phyloP scores from a whole-genome alignment of 2,888 invertebrate genomes.

The Melangyna quadrimaculata region DNA sequence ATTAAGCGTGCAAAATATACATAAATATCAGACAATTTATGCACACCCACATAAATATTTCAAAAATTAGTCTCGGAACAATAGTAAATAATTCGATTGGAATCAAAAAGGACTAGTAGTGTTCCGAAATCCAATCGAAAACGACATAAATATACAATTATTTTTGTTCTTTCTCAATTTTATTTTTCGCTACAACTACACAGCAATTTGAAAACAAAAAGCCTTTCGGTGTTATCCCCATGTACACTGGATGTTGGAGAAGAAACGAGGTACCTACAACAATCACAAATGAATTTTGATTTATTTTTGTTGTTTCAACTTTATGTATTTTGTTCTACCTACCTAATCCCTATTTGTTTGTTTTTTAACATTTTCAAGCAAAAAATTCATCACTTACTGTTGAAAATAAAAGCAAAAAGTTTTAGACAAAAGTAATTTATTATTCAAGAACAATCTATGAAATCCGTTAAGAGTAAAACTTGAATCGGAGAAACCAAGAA shows the following conservation, averaged over 20 bases:
- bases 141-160: neutral
- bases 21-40: too few relatives aligned
- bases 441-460: too few relatives aligned
- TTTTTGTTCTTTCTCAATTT: constrained; percentile 50
- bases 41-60: too few relatives aligned
- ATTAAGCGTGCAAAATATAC: too few relatives aligned
- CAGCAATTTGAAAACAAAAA: constrained; percentile 69
- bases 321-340: constrained; percentile 16
- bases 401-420: too few relatives aligned
- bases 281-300: constrained; percentile 7
- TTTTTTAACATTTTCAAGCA: constrained; percentile 9
- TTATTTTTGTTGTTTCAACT: neutral
- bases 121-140: too few relatives aligned
- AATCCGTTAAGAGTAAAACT: too few relatives aligned
- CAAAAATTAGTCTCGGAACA: too few relatives aligned
- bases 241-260: constrained; percentile 80
- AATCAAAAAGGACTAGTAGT: too few relatives aligned
- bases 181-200: constrained; percentile 30
- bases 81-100: too few relatives aligned
- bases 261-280: constrained; percentile 80
- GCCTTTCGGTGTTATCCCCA: constrained; percentile 78
- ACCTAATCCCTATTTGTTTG: neutral
- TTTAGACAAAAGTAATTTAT: too few relatives aligned
- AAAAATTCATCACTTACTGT: constrained; percentile 4
- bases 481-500: too few relatives aligned